Conservation (phyloP, 2,113 vertebrate species). For the Hippocampus comes region DNA sequence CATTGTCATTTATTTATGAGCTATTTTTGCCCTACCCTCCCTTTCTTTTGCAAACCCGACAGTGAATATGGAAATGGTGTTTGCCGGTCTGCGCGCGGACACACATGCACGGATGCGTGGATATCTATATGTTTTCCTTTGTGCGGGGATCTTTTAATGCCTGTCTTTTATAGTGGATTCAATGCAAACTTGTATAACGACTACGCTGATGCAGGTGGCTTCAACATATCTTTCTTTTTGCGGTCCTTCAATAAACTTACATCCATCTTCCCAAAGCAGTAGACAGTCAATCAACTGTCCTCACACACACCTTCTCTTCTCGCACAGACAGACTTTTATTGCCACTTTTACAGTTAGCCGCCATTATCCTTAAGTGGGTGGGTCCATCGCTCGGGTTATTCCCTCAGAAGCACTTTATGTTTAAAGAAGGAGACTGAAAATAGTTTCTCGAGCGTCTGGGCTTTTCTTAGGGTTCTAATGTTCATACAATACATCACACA, state of each 20-base stretch:
- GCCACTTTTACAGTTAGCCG: slow-evolving; percentile 30
- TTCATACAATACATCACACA: background rate
- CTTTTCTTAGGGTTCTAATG: background rate
- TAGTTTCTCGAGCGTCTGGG: background rate
- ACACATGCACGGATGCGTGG: slow-evolving; percentile 33
- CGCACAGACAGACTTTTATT: slow-evolving; percentile 47
- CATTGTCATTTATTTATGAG: slow-evolving; percentile 99
- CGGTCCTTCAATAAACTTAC: slow-evolving; percentile 49
- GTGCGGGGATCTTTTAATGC: slow-evolving; percentile 59
- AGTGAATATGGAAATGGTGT: slow-evolving; percentile 94
- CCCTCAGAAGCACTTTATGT: slow-evolving; percentile 25
- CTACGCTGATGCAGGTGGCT: slow-evolving; percentile 22
- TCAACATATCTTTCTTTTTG: slow-evolving; percentile 27
- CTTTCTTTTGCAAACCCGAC: slow-evolving; percentile 75
- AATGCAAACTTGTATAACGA: slow-evolving; percentile 40
- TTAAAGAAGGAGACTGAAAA: background rate
- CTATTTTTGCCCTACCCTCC: slow-evolving; percentile 70
- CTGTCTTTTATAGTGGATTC: slow-evolving; percentile 43
- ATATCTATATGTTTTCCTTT: slow-evolving; percentile 51
- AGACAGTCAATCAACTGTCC: slow-evolving; percentile 46
- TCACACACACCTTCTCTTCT: slow-evolving; percentile 29
- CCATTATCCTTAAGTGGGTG: slow-evolving; percentile 45
- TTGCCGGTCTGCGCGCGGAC: slow-evolving; percentile 80
- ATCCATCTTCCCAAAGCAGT: slow-evolving; percentile 40
- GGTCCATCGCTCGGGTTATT: slow-evolving; percentile 25